Conservation (phyloP, 2,888 invertebrate genomes). For the Scaptomyza cyrtandrae region DNA sequence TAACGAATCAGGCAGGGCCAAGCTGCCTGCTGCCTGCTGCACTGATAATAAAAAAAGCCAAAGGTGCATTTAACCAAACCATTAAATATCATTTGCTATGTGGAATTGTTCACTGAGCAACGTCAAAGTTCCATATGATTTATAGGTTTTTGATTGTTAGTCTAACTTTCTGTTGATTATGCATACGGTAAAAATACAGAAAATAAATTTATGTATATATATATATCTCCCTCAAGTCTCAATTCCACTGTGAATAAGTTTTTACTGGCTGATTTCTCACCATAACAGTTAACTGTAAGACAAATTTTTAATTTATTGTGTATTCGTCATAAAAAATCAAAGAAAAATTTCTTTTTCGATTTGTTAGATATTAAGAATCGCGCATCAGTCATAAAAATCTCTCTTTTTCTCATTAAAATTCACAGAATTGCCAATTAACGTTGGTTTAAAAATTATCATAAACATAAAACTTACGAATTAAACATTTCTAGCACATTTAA, state of each 20-base stretch:
- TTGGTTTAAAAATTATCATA: constrained; percentile 2
- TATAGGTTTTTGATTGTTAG: constrained; percentile 2
- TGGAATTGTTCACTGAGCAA: constrained; percentile 11
- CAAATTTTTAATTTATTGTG: background rate
- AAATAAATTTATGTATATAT: no score
- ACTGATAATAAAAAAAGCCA: constrained; percentile 11
- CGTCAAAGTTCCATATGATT: background rate
- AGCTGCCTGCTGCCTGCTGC: constrained; percentile 22
- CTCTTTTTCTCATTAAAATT: background rate
- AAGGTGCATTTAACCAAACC: constrained; percentile 20
- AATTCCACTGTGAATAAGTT: no score
- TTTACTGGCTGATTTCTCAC: no score
- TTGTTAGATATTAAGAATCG: background rate
- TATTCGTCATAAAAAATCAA: background rate
- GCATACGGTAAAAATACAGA: no score
- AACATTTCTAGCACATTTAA: constrained; percentile 2
- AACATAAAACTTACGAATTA: background rate
- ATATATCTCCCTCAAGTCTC: no score
- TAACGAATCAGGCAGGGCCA: constrained; percentile 9
- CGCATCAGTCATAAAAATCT: constrained; percentile 1
- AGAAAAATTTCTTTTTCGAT: background rate
- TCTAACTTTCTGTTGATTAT: background rate
- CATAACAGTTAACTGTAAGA: background rate
- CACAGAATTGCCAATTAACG: constrained; percentile 2
- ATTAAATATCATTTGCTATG: constrained; percentile 43